Base-by-base conservation (phyloP, 2,888 invertebrate genomes). In the Nebria salina region DNA sequence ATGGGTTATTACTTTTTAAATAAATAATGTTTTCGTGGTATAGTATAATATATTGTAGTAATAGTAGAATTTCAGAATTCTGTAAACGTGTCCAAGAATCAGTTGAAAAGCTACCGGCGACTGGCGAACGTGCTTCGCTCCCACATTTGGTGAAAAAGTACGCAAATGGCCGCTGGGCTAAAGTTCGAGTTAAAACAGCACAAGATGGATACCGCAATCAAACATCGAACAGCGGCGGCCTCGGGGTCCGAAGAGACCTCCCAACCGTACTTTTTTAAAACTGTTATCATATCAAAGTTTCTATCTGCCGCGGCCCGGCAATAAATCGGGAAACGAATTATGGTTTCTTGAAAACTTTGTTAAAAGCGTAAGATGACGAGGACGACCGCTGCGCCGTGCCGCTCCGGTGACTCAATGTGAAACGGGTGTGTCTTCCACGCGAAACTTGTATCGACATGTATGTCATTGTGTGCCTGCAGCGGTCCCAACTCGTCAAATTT, bases 311-410 rank as follows among this genome's bases (percentile, higher is more conserved):
- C 75, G 64, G 75, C 66, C 70, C 70, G 68, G 80, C 80, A 80
- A 80, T 80, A 80, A 80, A 80, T 80, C 80, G 80, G 80, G 75
- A 80, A 80, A 80, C 80, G 80, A 80, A 80, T 80, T 80, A 80
- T 75, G 80, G 80, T 80, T 80, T 72, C 75, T 66, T 42, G 80
- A 80, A 54, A 80, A 80, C 80, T 80, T 80, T 80, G 80, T 80
- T 80, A 80, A 80, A 80, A 80, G 80, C 74, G 70, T 54, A 80
- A 41, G 26, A 43, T 64, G 64, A 75, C 34, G 75, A 75, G 15
- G 80, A 79, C 78, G 42, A 68, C 68, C 15, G 54, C 34, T 34
- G 34, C 34, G 70, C 26, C 43, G 77, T 20, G 70, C 77, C 26
- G 65, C 72, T 20, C 20, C 72, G 72, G 54, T 54, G 54, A 54